phyloP scores from a whole-genome alignment of 2,113 vertebrate species.

The Capreolus pygargus region DNA sequence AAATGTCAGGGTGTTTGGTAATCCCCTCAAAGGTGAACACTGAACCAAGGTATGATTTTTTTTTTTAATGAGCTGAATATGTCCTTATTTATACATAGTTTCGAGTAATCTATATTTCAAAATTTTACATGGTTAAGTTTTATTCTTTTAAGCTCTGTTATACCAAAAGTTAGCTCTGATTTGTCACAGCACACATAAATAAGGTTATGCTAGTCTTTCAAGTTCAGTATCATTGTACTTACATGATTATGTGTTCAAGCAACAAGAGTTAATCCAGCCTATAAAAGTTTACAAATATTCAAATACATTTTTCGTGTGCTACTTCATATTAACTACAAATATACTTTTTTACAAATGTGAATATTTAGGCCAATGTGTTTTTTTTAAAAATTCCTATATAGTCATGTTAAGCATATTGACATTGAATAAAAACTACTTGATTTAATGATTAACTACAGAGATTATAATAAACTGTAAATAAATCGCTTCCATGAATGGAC shows the following conservation, averaged over 20 bases:
- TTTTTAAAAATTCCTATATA: constrained; percentile 39
- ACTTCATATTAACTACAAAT: constrained; percentile 60
- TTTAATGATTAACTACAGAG: constrained; percentile 72
- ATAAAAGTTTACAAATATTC: constrained; percentile 66
- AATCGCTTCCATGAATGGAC: constrained; percentile 31
- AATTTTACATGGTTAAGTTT: not conserved
- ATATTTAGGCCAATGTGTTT: constrained; percentile 36
- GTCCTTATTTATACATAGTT: not conserved
- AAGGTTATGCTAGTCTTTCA: not conserved
- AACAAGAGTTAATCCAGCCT: constrained; percentile 47
- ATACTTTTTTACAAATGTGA: constrained; percentile 59
- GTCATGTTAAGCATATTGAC: not conserved
- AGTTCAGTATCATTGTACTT: not conserved
- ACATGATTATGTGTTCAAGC: not conserved
- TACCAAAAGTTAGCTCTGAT: not conserved
- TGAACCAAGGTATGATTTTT: not conserved
- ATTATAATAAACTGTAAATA: constrained; percentile 50
- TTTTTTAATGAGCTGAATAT: not conserved
- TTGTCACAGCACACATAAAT: not conserved
- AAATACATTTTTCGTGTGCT: constrained; percentile 45
- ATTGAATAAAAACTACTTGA: constrained; percentile 65
- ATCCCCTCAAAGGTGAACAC: not conserved
- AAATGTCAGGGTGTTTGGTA: not conserved
- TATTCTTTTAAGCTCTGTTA: not conserved
- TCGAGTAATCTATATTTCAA: not conserved